Evolutionary conservation across 2,113 vertebrate species (phyloP).

Genomic region (Callorhinus ursinus): DNA sequence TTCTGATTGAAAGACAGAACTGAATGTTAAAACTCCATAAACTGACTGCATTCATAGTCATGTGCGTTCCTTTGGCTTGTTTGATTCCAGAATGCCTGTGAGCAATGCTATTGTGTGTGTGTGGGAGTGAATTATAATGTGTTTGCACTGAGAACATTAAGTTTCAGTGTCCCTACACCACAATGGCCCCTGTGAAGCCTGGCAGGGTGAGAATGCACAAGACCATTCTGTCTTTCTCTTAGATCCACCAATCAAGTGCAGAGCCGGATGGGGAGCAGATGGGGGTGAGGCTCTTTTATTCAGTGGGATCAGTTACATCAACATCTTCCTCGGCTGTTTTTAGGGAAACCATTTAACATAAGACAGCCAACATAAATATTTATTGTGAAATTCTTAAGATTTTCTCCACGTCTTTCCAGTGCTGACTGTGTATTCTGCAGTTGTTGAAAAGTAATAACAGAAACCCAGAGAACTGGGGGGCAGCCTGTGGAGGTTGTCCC

Average conservation of each 20-base stretch:
- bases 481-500: not conserved
- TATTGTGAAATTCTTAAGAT: not conserved
- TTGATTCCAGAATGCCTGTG: constrained; percentile 74
- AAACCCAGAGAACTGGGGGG: not conserved
- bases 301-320: constrained; percentile 83
- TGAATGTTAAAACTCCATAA: constrained; percentile 75
- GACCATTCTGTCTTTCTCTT: constrained; percentile 87
- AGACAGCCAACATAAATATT: constrained; percentile 46
- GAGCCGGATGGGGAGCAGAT: constrained; percentile 80
- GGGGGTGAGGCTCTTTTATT: constrained; percentile 81
- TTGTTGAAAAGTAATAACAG: constrained; percentile 27
- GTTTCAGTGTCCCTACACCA: constrained; percentile 77
- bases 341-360: constrained; percentile 49
- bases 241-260: constrained; percentile 83
- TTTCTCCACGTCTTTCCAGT: not conserved
- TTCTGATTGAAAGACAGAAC: constrained; percentile 87
- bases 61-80: constrained; percentile 77
- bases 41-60: constrained; percentile 66
- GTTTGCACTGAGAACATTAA: constrained; percentile 73
- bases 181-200: constrained; percentile 80
- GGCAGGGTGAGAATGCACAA: constrained; percentile 68
- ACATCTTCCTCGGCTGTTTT: constrained; percentile 41
- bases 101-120: constrained; percentile 67
- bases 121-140: constrained; percentile 74
- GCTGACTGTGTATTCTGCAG: not conserved